phyloP scores from a whole-genome alignment of 1,140 invertebrate species.

The Heliconius hewitsoni region DNA sequence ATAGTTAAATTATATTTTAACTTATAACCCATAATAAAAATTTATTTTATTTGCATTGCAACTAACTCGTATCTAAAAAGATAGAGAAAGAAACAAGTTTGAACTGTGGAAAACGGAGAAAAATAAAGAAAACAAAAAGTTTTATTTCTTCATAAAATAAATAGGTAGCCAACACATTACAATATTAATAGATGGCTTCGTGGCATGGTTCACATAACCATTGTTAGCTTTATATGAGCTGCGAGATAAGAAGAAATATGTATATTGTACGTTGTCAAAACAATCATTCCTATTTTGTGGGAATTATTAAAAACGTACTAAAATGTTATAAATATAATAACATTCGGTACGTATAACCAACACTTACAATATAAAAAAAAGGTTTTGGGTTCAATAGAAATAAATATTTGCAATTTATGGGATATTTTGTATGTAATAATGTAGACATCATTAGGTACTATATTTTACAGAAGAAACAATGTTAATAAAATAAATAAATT shows the following conservation, averaged over 20 bases:
- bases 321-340: no score
- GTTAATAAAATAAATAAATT: not conserved
- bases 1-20: no score
- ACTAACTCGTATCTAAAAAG: no score
- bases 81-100: no score
- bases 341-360: no score
- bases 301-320: not conserved
- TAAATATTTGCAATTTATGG: not conserved
- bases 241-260: conserved; percentile 4
- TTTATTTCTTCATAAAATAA: no score
- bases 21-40: no score
- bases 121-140: no score
- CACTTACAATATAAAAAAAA: no score
- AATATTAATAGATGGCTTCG: not conserved
- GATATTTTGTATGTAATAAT: not conserved
- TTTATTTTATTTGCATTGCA: no score
- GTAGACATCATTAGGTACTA: not conserved
- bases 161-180: not conserved
- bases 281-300: not conserved
- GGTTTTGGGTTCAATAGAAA: not conserved
- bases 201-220: not conserved
- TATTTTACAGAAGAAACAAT: not conserved
- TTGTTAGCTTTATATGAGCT: not conserved
- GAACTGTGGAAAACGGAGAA: no score
- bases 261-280: not conserved